Evolutionary conservation across 1,140 invertebrate genomes (phyloP).

Genomic region (Brachionus paranguensis): DNA sequence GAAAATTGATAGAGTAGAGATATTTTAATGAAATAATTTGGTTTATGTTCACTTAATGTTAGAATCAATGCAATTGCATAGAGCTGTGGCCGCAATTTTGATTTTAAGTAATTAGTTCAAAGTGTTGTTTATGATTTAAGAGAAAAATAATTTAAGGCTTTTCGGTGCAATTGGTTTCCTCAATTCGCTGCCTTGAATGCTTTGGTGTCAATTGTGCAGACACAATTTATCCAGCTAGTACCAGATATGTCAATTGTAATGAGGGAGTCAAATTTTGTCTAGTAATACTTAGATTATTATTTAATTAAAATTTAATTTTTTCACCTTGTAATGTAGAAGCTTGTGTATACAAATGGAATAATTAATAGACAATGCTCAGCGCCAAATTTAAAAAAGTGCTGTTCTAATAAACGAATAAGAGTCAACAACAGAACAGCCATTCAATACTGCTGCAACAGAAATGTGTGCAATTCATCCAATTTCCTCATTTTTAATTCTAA

Average conservation of each 20-base stretch:
- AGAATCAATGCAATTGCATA: background rate
- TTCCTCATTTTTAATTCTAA: background rate
- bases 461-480: slow-evolving; percentile 5
- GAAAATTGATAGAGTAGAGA: background rate
- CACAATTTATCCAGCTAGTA: background rate
- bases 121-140: background rate
- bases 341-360: background rate
- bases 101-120: background rate
- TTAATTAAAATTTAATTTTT: background rate
- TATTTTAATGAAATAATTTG: background rate
- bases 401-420: background rate
- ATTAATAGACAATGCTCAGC: background rate
- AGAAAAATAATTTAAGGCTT: background rate
- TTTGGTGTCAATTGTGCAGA: background rate
- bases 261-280: slow-evolving; percentile 8
- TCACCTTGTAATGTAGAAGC: background rate
- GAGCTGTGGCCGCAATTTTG: background rate
- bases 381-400: background rate
- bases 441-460: slow-evolving; percentile 26
- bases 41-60: background rate
- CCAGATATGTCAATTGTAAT: background rate
- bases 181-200: slow-evolving; percentile 15
- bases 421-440: background rate
- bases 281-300: background rate
- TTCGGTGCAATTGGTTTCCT: background rate